Evolutionary conservation across 1,140 invertebrate genomes (phyloP).

Genomic region (Eriocheir sinensis): DNA sequence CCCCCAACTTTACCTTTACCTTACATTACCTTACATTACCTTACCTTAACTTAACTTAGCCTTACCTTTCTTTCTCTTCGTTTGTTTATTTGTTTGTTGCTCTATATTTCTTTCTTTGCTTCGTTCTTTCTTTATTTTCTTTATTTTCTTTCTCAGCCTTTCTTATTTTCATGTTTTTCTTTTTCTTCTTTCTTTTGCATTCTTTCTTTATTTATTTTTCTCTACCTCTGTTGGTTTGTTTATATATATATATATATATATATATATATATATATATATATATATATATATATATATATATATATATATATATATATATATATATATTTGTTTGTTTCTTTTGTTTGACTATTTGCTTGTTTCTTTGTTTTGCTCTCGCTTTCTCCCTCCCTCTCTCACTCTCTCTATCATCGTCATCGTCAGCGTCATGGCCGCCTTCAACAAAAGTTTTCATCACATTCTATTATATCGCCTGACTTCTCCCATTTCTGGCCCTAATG

Average conservation of each 20-base stretch:
- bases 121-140: background rate
- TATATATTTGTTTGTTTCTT: background rate
- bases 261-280: background rate
- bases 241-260: background rate
- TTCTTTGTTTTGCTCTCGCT: background rate
- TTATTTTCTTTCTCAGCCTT: too few relatives aligned
- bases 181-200: too few relatives aligned
- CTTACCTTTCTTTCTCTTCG: background rate
- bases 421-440: background rate
- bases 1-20: too few relatives aligned
- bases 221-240: constrained; percentile 34
- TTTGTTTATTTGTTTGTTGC: background rate
- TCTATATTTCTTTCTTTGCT: background rate
- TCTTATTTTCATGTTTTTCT: background rate
- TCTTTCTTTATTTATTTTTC: background rate
- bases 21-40: background rate
- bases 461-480: background rate
- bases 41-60: background rate
- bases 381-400: constrained; percentile 32
- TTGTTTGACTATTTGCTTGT: background rate
- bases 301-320: background rate
- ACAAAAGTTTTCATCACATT: background rate
- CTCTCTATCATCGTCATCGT: constrained; percentile 58
- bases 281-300: background rate
- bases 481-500: background rate